phyloP scores from a whole-genome alignment of 2,797 vertebrate genomes.

The Antrozous pallidus region DNA sequence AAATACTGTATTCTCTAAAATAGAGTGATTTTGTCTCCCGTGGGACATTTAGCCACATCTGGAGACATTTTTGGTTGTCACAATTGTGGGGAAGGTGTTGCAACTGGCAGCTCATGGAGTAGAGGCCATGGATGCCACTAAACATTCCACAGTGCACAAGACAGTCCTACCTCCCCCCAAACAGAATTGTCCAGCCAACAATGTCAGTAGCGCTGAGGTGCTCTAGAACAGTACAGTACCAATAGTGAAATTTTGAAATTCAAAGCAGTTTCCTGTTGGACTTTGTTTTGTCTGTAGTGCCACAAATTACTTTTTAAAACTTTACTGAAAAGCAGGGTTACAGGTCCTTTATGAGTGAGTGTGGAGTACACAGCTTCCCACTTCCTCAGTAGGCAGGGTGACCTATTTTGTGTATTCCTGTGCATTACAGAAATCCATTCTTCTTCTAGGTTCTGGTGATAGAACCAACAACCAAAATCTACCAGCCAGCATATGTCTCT shows the following conservation, averaged over 20 bases:
- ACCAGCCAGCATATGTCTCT: conserved; percentile 95
- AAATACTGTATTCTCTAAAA: conserved; percentile 10
- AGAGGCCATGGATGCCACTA: background rate
- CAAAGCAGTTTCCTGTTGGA: background rate
- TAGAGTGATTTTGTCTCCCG: background rate
- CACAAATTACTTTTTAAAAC: conserved; percentile 43
- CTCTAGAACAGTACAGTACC: background rate
- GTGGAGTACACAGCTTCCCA: background rate
- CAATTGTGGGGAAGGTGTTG: background rate
- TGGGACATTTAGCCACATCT: background rate
- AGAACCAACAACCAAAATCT: conserved; percentile 91
- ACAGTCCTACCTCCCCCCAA: background rate
- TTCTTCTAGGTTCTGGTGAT: conserved; percentile 92
- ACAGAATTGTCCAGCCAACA: background rate
- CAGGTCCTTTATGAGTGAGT: background rate
- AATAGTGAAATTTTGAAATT: background rate
- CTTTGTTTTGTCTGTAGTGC: background rate
- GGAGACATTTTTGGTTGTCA: background rate
- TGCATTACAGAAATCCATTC: conserved; percentile 27
- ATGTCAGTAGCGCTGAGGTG: background rate
- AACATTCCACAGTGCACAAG: background rate
- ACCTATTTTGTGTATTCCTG: background rate
- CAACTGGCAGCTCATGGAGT: background rate
- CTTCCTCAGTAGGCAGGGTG: background rate
- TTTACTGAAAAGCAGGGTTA: background rate